Conservation (phyloP, 2,797 vertebrate genomes). For the Pogoniulus pusillus region DNA sequence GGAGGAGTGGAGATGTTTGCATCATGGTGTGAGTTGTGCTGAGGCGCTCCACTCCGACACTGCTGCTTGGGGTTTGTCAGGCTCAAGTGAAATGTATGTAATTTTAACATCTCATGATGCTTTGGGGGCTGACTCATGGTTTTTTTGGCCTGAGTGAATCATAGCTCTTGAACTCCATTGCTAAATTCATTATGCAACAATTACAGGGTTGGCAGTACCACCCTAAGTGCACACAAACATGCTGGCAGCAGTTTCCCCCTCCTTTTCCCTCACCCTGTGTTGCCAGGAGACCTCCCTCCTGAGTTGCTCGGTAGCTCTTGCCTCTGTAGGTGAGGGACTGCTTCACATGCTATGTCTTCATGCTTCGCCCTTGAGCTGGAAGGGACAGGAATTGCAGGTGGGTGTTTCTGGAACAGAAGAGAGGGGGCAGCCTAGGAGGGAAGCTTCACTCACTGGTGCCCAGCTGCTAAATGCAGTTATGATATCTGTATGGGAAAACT, state of each 20-base stretch:
- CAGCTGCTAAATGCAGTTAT: accelerated
- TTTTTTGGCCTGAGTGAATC: constrained; percentile 67
- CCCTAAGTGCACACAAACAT: constrained; percentile 53
- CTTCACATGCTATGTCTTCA: accelerated
- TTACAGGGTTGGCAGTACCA: constrained; percentile 60
- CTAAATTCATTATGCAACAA: constrained; percentile 67
- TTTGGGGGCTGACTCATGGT: constrained; percentile 51
- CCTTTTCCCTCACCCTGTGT: neutral
- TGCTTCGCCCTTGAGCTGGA: neutral
- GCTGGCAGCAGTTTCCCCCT: constrained; percentile 12
- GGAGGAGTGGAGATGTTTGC: neutral
- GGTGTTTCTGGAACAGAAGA: neutral
- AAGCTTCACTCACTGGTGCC: neutral
- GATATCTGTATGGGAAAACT: neutral
- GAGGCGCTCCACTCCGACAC: neutral
- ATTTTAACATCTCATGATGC: constrained; percentile 63
- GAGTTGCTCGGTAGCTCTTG: neutral
- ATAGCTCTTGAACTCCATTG: constrained; percentile 52
- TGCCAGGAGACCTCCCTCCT: neutral
- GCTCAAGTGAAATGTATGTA: constrained; percentile 51
- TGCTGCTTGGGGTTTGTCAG: constrained; percentile 7
- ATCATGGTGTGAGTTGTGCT: neutral
- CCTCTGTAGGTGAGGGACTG: neutral
- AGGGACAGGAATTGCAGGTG: neutral
- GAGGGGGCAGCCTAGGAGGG: neutral